Conservation (phyloP, 2,888 invertebrate species). For the Scrobipalpa atriplicella region DNA sequence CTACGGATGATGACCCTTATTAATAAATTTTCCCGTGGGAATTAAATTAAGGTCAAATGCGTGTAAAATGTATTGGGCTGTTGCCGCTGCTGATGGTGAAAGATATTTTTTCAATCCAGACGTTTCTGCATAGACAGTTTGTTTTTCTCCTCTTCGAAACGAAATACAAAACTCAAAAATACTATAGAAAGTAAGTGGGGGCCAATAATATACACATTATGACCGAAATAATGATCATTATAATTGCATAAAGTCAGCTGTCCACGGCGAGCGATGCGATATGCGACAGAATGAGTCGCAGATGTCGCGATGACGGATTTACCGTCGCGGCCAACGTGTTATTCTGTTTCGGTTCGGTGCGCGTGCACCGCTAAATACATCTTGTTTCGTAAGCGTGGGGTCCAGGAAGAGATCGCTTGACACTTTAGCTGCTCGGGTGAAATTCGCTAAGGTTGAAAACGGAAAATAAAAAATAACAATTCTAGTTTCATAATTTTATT, state of each 20-base stretch:
- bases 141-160: no score
- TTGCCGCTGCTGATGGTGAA: no score
- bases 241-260: constrained; percentile 44
- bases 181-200: not conserved
- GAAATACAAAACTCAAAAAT: no score
- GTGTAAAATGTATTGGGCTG: no score
- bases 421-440: not conserved
- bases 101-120: no score
- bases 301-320: constrained; percentile 19
- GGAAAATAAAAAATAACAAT: no score
- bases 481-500: no score
- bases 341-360: constrained; percentile 30
- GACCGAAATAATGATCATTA: constrained; percentile 20
- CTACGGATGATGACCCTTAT: no score
- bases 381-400: not conserved
- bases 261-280: constrained; percentile 27
- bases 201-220: not conserved
- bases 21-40: no score
- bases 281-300: not conserved
- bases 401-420: not conserved
- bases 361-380: constrained; percentile 41
- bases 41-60: no score
- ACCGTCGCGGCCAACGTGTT: not conserved
- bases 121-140: no score
- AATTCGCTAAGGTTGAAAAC: no score